phyloP scores from a whole-genome alignment of 1,140 invertebrate species.

The Pomacea maculata region DNA sequence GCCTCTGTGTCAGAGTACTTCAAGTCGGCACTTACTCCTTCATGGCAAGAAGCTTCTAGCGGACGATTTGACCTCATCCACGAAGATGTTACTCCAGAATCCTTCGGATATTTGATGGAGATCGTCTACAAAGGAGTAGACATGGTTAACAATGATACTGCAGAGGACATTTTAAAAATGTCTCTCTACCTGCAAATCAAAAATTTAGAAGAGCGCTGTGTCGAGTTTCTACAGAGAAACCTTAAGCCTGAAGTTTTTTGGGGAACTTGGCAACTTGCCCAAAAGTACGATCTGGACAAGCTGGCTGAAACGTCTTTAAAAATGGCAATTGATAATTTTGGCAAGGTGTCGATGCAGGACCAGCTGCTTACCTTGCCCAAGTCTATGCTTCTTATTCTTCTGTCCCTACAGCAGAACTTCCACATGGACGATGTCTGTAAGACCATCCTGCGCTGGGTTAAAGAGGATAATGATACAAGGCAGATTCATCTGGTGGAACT shows the following conservation, averaged over 20 bases:
- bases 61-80: background rate
- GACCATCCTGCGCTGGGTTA: constrained; percentile 16
- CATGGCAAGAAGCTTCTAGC: background rate
- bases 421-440: constrained; percentile 2
- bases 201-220: constrained; percentile 9
- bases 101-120: too few species aligned
- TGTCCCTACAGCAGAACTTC: constrained; percentile 5
- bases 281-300: too few species aligned
- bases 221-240: background rate
- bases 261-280: constrained; percentile 9
- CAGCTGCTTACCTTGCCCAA: constrained; percentile 4
- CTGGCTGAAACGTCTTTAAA: background rate
- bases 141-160: constrained; percentile 1
- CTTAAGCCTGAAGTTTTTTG: background rate
- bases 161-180: constrained; percentile 2
- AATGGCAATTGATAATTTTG: background rate
- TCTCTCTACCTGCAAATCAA: constrained; percentile 14
- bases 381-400: constrained; percentile 8
- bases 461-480: background rate
- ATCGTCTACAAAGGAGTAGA: constrained; percentile 5
- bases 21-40: background rate
- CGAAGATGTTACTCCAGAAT: too few species aligned
- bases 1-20: constrained; percentile 9
- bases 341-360: background rate
- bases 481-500: background rate